Evolutionary conservation across 1,140 invertebrate species (phyloP).

Genomic region (Drosophila serrata): DNA sequence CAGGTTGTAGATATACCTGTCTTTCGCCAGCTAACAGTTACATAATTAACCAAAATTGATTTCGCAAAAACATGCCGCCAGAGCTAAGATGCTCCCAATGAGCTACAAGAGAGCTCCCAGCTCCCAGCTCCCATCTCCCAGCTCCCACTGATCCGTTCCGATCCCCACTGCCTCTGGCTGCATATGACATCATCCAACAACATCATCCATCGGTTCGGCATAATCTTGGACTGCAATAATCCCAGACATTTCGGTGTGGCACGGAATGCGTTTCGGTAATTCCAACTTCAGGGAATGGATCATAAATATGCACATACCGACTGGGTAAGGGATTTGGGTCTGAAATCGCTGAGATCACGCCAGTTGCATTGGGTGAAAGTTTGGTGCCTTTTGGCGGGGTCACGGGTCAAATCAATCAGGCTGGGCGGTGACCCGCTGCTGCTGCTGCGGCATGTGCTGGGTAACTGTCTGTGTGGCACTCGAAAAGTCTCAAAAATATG

Average conservation of each 20-base stretch:
- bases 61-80: conserved; percentile 50
- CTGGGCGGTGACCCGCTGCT: conserved; percentile 62
- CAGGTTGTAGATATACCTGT: background rate
- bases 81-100: conserved; percentile 61
- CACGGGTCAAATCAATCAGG: conserved; percentile 76
- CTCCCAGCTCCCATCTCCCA: conserved; percentile 8
- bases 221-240: conserved; percentile 19
- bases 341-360: conserved; percentile 46
- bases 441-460: background rate
- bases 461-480: conserved; percentile 25
- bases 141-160: background rate
- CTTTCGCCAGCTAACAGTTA: conserved; percentile 57
- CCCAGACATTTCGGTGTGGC: conserved; percentile 46
- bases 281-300: conserved; percentile 57
- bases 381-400: conserved; percentile 47
- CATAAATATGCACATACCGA: conserved; percentile 50
- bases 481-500: background rate
- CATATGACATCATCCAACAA: conserved; percentile 51
- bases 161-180: background rate
- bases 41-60: conserved; percentile 72
- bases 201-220: background rate
- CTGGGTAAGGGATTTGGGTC: conserved; percentile 3
- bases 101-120: conserved; percentile 11
- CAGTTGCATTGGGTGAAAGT: conserved; percentile 69
- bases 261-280: conserved; percentile 75